Evolutionary conservation across 2,113 vertebrate species (phyloP), one percentile per base, ranked within the genome.

Genomic region (Podarcis muralis): DNA sequence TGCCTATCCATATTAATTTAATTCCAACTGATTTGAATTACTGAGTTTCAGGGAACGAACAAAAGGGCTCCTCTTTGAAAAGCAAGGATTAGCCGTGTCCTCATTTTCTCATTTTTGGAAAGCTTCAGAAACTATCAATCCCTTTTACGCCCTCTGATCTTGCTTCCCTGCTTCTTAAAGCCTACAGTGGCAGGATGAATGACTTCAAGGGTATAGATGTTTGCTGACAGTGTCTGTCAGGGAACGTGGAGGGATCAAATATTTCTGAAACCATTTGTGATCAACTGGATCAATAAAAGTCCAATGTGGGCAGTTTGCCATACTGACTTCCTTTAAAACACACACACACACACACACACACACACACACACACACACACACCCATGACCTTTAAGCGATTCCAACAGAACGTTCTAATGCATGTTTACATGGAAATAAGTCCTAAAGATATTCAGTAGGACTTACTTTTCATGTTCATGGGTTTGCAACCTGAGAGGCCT

Each of bases 1-100:
- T 85, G 84, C 32, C 23, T 37, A 75, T 89, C 15, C 79, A 82
- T 88, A 91, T 91, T 93, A 20, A 88, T 91, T 92, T 90, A 35
- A 90, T 89, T 69, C 13, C 22, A 75, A 86, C 77, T 85, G 62
- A 84, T 90, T 92, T 81, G 35, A 81, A 89, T 93, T 94, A 92
- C 75, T 88, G 75, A 87, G 83, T 22, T 23, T 59, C 89, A 88
- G 85, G 84, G 78, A 88, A 43, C 53, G 84, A 85, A 78, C 75
- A 72, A 89, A 83, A 83, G 69, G 72, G 32, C 3, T 62, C 6
- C 6, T 25, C 1, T 68, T 92, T 71, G 82, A 85, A 91, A 91
- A 86, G 59, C 53, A 85, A 85, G 62, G 40, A 20, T 91, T 90
- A 66, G 35, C 66, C 0, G 5, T 32, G 37, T 4, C 43, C 86